Evolutionary conservation across 2,113 vertebrate genomes (phyloP).

Genomic region (Carlito syrichta): DNA sequence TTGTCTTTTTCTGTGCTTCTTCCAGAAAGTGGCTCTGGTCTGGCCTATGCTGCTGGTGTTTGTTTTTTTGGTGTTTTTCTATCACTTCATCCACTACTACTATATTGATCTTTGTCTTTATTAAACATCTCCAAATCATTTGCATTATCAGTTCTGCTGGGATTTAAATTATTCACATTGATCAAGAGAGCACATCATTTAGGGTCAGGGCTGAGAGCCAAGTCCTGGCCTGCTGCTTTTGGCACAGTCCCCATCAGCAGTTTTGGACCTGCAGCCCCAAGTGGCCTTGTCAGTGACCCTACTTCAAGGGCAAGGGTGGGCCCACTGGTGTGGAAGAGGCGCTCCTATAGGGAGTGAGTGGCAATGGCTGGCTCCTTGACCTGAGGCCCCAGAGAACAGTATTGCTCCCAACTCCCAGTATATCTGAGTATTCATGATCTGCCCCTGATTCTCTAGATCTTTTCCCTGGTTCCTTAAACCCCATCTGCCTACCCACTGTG

Average conservation of each 20-base stretch:
- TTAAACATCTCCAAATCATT: not conserved
- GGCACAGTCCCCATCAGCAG: not conserved
- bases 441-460: not conserved
- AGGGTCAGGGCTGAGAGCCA: not conserved
- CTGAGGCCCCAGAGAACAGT: not conserved
- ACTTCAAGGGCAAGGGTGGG: not conserved
- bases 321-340: not conserved
- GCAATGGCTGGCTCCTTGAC: not conserved
- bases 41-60: not conserved
- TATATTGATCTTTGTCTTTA: not conserved
- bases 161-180: not conserved
- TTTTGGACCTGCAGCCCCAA: not conserved
- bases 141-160: not conserved
- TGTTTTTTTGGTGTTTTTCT: not conserved
- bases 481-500: not conserved
- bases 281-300: not conserved
- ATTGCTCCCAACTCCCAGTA: not conserved
- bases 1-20: not conserved
- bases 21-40: not conserved
- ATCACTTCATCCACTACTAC: not conserved
- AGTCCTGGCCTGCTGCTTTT: not conserved
- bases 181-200: not conserved
- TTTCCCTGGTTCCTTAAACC: not conserved
- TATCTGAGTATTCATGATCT: not conserved
- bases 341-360: not conserved